Evolutionary conservation across 2,888 invertebrate species (phyloP), one percentile per base, ranked within the genome.

Genomic region (Syrphus vitripennis): DNA sequence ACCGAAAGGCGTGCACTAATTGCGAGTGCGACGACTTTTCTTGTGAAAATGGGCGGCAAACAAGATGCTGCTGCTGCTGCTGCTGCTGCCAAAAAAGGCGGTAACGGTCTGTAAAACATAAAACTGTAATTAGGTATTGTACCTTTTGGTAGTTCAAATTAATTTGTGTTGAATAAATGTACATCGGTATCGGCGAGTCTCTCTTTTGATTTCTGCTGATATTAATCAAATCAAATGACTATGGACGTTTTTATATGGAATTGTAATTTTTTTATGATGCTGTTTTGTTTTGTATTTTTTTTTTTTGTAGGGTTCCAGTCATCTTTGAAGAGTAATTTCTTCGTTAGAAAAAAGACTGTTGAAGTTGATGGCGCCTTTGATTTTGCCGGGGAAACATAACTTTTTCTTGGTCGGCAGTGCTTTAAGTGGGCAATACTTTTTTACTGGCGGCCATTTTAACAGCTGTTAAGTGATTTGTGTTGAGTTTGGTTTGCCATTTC

Each of bases 1-100:
- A 82, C 86, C 86, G 77, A 82, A 78, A 69, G 86, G 86, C 86
- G 86, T 82, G 74, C 69, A 86, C 81, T 86, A 82, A 86, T 82
- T 86, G 77, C 70, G n/a, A n/a, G n/a, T n/a, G n/a, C n/a, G n/a
- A n/a, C n/a, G 74, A 77, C 12, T 59, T 72, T 78, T 86, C 81
- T 70, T 78, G 82, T 77, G 86, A 86, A 86, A 82, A 77, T 74
- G 77, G 86, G 77, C 86, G 77, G 80, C 71, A 16, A 61, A 34
- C 34, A 26, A 24, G 4, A 12, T 61, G 61, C 6, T 26, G 34
- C 9, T 34, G 6, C 42, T 40, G 40, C 40, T n/a, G n/a, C n/a
- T n/a, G n/a, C n/a, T n/a, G n/a, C n/a, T n/a, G n/a, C 21, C 9
- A 31, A 34, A 34, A 42, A 24, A 31, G 48, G 65, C 45, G 48